Conservation (phyloP, 2,888 invertebrate species). For the Pterobdella sp. region DNA sequence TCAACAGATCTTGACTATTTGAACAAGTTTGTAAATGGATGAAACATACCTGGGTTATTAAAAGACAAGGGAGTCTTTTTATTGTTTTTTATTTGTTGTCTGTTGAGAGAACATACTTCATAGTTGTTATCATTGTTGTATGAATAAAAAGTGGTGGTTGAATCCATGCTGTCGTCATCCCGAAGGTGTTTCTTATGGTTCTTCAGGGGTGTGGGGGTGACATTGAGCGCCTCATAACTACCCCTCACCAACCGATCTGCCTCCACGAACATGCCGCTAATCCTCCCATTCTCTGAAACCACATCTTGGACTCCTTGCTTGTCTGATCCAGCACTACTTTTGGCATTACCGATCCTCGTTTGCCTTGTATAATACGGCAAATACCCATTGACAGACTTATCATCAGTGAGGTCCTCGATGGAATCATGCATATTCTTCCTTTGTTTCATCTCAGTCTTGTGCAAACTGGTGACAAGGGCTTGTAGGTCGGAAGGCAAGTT, state of each 20-base stretch:
- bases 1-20: no score
- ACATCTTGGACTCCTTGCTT: not conserved
- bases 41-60: not conserved
- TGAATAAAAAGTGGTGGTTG: not conserved
- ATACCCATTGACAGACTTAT: no score
- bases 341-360: not conserved
- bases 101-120: not conserved
- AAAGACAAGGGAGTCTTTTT: not conserved
- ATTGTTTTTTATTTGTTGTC: not conserved
- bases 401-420: not conserved
- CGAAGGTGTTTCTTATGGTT: not conserved
- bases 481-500: not conserved
- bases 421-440: not conserved
- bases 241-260: not conserved
- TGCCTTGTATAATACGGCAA: no score
- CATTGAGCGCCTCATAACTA: slow-evolving; percentile 9
- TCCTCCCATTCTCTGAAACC: not conserved
- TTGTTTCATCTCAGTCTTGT: not conserved
- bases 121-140: not conserved
- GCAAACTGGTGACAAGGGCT: not conserved
- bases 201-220: not conserved
- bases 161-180: not conserved
- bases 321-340: not conserved
- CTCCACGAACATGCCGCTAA: not conserved
- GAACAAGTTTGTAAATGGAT: no score